Evolutionary conservation across 1,140 invertebrate genomes (phyloP).

Genomic region (Tachypleus tridentatus): DNA sequence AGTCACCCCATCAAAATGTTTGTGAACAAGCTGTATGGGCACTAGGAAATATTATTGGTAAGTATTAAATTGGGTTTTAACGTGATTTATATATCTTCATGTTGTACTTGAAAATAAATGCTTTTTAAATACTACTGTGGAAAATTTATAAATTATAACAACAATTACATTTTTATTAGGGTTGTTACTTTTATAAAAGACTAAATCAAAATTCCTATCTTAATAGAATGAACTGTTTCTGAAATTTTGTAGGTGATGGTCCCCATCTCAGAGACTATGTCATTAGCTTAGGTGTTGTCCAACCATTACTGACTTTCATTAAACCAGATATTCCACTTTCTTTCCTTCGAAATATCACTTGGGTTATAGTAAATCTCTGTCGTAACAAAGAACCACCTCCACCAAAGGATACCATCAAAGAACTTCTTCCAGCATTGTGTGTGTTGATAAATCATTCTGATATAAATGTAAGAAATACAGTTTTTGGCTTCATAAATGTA

Average conservation of each 20-base stretch:
- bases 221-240: too few species aligned
- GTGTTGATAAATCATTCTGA: constrained; percentile 83
- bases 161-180: too few species aligned
- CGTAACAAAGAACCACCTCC: constrained; percentile 82
- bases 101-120: too few species aligned
- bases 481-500: too few species aligned
- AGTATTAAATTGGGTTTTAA: too few species aligned
- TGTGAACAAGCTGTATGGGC: constrained; percentile 97
- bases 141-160: too few species aligned
- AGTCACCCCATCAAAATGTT: constrained; percentile 61
- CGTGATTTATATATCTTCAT: too few species aligned
- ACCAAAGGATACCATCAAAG: constrained; percentile 56
- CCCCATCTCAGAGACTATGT: constrained; percentile 60
- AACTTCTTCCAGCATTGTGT: constrained; percentile 64
- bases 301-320: constrained; percentile 34
- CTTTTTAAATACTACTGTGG: too few species aligned
- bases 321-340: constrained; percentile 45
- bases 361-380: constrained; percentile 86
- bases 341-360: constrained; percentile 57
- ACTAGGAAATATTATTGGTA: constrained; percentile 57
- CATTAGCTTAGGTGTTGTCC: constrained; percentile 33
- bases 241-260: constrained; percentile 72
- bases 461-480: constrained; percentile 63
- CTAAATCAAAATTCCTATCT: too few species aligned
- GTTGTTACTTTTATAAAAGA: too few species aligned